Base-by-base conservation (phyloP, 2,888 invertebrate species). In the Agonopterix subpropinquella region DNA sequence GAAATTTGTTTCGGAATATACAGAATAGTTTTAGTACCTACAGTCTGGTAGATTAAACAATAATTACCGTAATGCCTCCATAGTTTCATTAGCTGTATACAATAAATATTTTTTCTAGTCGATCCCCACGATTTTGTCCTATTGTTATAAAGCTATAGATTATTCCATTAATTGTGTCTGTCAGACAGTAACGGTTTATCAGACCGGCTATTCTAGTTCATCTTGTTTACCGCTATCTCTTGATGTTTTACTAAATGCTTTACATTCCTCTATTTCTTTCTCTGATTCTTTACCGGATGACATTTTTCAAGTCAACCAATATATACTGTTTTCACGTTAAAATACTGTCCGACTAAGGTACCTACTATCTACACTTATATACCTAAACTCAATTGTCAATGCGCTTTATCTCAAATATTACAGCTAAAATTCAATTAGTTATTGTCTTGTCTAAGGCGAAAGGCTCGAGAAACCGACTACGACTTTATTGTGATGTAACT, bases 151-250 rank as follows among this genome's bases (percentile, higher is more conserved):
- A 42, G 48, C 49, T 59, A 54, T 50, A 59, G 62, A 62, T 64
- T 63, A 67, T 36, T 43, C 68, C 61, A 75, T 79, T 84, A 83
- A 80, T 84, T 83, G 73, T 66, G 70, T 68, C 68, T 69, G 72
- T 74, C 74, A 70, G 70, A 58, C 64, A 58, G 62, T 84, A 86
- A 85, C 86, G 83, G 86, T 76, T 55, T 66, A 69, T 68, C 59
- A 61, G 71, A 75, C 75, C 78, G 77, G 78, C 77, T 70, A 77
- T 80, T 81, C 85, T 78, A 77, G 83, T 81, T 80, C 77, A 74
- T 69, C 73, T 69, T 52, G 63, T 65, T 70, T 76, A 80, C 84
- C 84, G 85, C 74, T 85, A 82, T 64, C 65, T 67, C 64, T 67
- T 66, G 70, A 74, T 42, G 41, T 44, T 28, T 28, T 28, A 28